Conservation (phyloP, 37 sponge, comb jelly and placozoan species). For the Ephydatia muelleri region DNA sequence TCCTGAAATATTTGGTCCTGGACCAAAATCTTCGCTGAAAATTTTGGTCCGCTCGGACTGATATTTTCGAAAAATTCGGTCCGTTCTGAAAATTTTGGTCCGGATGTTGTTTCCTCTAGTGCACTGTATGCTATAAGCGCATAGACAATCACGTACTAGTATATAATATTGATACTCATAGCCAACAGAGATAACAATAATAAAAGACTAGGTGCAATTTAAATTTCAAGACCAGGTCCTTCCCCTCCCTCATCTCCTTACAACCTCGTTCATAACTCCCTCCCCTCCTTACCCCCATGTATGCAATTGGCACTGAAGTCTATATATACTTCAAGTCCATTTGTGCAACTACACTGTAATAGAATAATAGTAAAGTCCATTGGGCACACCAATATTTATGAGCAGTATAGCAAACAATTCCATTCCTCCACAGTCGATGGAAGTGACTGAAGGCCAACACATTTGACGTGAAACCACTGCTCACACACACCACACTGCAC, state of each 20-base stretch:
- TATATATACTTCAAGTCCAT: not conserved
- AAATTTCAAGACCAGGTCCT: not conserved
- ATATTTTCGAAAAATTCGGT: not conserved
- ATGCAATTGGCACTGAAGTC: not conserved
- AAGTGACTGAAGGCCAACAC: constrained; percentile 1
- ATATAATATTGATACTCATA: not conserved
- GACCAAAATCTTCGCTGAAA: not conserved
- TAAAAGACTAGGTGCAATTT: not conserved
- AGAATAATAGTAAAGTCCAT: not conserved
- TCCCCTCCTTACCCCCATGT: constrained; percentile 1
- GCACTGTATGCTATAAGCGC: constrained; percentile 1
- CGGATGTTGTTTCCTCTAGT: not conserved
- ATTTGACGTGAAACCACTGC: constrained; percentile 1
- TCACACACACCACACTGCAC: constrained; percentile 1
- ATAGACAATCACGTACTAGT: not conserved
- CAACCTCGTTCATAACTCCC: constrained; percentile 1
- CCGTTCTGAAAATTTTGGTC: not conserved
- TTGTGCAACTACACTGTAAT: constrained; percentile 1
- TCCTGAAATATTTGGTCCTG: not conserved
- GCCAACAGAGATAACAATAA: constrained; percentile 1
- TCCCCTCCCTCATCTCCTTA: not conserved
- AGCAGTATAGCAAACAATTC: not conserved
- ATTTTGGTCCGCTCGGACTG: not conserved
- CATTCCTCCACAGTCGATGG: not conserved
- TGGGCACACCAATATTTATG: not conserved